These are phyloP conservation scores for Drosophila triauraria DNA, from an alignment of 1,140 invertebrate species.

Conservation along the genomic window DNA sequence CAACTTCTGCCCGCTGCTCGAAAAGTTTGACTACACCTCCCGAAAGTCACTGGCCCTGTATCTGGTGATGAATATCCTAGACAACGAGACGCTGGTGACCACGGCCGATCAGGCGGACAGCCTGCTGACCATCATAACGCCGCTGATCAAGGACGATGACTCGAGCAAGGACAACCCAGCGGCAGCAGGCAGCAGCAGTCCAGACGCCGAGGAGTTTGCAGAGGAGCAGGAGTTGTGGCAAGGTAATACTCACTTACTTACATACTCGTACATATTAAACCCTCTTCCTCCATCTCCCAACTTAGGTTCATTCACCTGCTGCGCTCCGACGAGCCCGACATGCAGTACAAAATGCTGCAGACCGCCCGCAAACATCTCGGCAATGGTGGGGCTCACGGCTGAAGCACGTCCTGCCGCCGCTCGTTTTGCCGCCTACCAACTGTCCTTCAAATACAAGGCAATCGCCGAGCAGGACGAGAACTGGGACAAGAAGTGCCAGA, in stretches of 20 bases:
- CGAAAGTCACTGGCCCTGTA: constrained; percentile 94
- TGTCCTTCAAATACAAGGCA: constrained; percentile 94
- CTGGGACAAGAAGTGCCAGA: constrained; percentile 99
- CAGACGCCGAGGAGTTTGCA: constrained; percentile 97
- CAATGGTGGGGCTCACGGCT: constrained; percentile 95
- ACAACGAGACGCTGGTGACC: constrained; percentile 94
- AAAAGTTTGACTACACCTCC: constrained; percentile 96
- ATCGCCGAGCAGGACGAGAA: constrained; percentile 94
- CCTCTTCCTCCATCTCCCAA: too few relatives aligned
- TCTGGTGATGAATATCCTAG: constrained; percentile 86
- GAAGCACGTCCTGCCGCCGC: constrained; percentile 96
- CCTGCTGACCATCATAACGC: constrained; percentile 92
- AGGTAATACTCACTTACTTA: constrained; percentile 35
- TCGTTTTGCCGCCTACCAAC: constrained; percentile 98
- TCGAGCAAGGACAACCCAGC: constrained; percentile 86
- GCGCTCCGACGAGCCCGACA: constrained; percentile 93
- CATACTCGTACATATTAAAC: too few relatives aligned
- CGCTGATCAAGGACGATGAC: constrained; percentile 94
- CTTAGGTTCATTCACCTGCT: constrained; percentile 95
- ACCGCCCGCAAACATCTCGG: constrained; percentile 96
- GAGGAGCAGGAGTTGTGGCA: constrained; percentile 97
- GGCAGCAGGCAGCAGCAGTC: constrained; percentile 76
- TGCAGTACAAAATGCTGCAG: constrained; percentile 96
- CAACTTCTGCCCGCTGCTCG: constrained; percentile 94
- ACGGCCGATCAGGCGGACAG: constrained; percentile 94